phyloP scores from a whole-genome alignment of 1,140 invertebrate genomes.

The Holcopasites calliopsidis region DNA sequence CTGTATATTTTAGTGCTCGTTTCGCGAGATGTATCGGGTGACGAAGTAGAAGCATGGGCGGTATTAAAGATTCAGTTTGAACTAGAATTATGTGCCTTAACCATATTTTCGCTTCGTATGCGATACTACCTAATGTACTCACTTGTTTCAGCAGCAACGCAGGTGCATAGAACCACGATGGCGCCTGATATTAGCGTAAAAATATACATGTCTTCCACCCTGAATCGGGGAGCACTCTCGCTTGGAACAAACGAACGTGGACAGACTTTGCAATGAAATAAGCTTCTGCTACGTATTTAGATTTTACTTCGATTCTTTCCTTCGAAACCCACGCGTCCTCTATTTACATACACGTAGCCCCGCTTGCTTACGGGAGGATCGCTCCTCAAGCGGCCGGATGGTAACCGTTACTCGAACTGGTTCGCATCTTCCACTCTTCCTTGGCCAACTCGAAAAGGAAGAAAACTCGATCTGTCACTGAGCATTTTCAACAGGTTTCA shows the following conservation, averaged over 20 bases:
- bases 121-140: too few species aligned
- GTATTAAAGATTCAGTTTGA: background rate
- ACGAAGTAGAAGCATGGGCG: too few species aligned
- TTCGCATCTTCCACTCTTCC: constrained; percentile 39
- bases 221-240: background rate
- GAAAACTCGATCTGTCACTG: background rate
- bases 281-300: background rate
- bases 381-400: constrained; percentile 22
- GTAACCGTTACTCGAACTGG: constrained; percentile 61
- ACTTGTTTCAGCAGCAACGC: constrained; percentile 17
- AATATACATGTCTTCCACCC: constrained; percentile 19
- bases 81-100: background rate
- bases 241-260: background rate
- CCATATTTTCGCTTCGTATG: too few species aligned
- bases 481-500: background rate
- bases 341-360: background rate
- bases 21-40: too few species aligned
- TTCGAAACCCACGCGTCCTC: constrained; percentile 28
- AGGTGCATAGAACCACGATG: background rate
- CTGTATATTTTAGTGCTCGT: too few species aligned
- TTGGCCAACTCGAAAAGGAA: constrained; percentile 11
- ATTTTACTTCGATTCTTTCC: constrained; percentile 36
- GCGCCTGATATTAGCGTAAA: background rate
- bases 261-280: constrained; percentile 15
- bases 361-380: constrained; percentile 17